Percentiles rank a stretch among this genome's conserved stretches.
phyloP scores from a whole-genome alignment of 2,113 vertebrate genomes.

The Tachuris rubrigastra region DNA sequence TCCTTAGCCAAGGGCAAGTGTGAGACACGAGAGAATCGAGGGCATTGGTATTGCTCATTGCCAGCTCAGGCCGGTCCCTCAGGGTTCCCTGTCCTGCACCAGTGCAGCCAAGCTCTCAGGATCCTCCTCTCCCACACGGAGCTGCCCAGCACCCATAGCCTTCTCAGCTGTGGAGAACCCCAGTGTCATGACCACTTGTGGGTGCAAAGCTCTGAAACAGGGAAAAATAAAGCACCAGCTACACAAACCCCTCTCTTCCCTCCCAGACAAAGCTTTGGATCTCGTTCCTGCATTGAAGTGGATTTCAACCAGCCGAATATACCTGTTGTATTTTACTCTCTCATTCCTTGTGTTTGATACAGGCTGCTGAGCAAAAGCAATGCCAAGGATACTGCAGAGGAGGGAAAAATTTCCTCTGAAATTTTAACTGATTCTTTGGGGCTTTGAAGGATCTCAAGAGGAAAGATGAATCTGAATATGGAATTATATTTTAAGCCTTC shows the following conservation, averaged over 20 bases:
- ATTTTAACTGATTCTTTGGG: not conserved
- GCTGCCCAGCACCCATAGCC: not conserved
- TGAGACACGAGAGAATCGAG: not conserved
- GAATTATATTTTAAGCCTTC: slow-evolving; percentile 22
- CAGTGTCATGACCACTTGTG: accelerated
- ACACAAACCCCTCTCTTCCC: not conserved
- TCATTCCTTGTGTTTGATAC: not conserved
- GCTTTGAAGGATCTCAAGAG: not conserved
- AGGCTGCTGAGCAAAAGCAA: not conserved
- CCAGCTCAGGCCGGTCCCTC: accelerated
- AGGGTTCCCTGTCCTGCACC: accelerated
- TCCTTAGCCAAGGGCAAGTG: not conserved
- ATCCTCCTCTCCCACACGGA: accelerated
- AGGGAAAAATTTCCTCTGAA: not conserved
- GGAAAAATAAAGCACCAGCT: not conserved
- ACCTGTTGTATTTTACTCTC: not conserved
- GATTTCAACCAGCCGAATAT: not conserved
- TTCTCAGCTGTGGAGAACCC: too few relatives aligned
- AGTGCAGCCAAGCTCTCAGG: accelerated
- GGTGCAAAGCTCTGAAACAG: not conserved
- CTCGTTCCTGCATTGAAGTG: not conserved
- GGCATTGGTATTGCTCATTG: not conserved
- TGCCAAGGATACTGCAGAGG: not conserved
- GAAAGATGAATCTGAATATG: not conserved
- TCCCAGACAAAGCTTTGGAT: not conserved